Evolutionary conservation across 2,113 vertebrate species (phyloP).

Genomic region (Colistium nudipinnis): DNA sequence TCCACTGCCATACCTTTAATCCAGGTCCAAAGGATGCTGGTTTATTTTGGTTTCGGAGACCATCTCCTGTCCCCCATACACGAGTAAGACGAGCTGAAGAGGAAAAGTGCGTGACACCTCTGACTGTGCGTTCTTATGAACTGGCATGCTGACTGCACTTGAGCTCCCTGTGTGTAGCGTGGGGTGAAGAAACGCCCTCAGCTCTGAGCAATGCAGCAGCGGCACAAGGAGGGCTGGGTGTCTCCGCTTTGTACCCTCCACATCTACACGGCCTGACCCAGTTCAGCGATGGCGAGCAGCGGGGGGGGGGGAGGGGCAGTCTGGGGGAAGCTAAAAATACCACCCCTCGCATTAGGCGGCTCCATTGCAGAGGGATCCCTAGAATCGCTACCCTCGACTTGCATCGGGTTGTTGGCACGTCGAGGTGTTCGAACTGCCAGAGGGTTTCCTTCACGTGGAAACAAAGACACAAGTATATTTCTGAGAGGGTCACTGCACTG

Average conservation of each 20-base stretch:
- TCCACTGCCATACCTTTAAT: not conserved
- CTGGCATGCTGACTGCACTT: slow-evolving; percentile 59
- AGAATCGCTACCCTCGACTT: slow-evolving; percentile 79
- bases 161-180: slow-evolving; percentile 48
- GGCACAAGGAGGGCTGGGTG: slow-evolving; percentile 67
- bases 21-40: not conserved
- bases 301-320: slow-evolving; percentile 72
- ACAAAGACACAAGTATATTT: slow-evolving; percentile 50
- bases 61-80: not conserved
- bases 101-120: slow-evolving; percentile 50
- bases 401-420: slow-evolving; percentile 73
- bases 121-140: slow-evolving; percentile 47
- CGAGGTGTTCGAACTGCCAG: slow-evolving; percentile 67
- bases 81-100: slow-evolving; percentile 30
- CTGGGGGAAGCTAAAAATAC: slow-evolving; percentile 83
- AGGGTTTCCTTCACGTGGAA: slow-evolving; percentile 77
- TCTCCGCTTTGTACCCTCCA: slow-evolving; percentile 79
- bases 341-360: slow-evolving; percentile 70
- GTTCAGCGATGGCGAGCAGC: slow-evolving; percentile 71
- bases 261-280: slow-evolving; percentile 82
- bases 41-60: slow-evolving; percentile 22
- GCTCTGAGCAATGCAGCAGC: slow-evolving; percentile 48
- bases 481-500: slow-evolving; percentile 25
- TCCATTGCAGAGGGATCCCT: slow-evolving; percentile 83
- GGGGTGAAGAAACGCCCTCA: slow-evolving; percentile 67